These are phyloP conservation scores for Cryptophagus acutangulus DNA, from an alignment of 2,888 invertebrate species.

Conservation along the genomic window DNA sequence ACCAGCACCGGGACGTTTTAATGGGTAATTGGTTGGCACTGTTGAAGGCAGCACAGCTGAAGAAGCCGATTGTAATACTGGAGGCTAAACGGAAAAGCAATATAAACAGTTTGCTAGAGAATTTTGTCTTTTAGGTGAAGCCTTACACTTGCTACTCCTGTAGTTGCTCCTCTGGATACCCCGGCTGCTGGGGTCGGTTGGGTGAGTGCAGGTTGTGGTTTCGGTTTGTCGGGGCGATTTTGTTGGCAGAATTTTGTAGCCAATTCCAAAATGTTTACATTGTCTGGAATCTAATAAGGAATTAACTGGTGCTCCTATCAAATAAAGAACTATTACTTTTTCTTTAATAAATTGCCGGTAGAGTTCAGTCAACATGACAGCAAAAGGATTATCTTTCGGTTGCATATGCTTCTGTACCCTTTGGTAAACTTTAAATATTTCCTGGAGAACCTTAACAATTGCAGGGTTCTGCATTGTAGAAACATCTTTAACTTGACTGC, in stretches of 20 bases:
- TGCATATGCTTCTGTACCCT: conserved; percentile 61
- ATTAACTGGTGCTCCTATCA: no score
- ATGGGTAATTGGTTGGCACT: conserved; percentile 20
- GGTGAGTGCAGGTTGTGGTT: conserved; percentile 32
- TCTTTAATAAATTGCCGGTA: conserved; percentile 62
- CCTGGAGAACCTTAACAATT: conserved; percentile 50
- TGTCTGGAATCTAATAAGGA: conserved; percentile 54
- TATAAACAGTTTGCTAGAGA: background rate
- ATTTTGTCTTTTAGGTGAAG: background rate
- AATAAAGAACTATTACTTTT: conserved; percentile 44
- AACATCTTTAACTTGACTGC: conserved; percentile 55
- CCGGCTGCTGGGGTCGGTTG: conserved; percentile 19
- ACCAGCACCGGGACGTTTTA: conserved; percentile 41
- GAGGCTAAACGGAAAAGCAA: conserved; percentile 24
- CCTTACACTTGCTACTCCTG: conserved; percentile 29
- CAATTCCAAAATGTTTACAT: conserved; percentile 59
- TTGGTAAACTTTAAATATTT: conserved; percentile 64
- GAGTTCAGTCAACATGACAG: conserved; percentile 62
- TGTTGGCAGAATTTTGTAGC: conserved; percentile 69
- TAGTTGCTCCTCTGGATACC: conserved; percentile 26
- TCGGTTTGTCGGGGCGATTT: conserved; percentile 57
- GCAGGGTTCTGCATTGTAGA: conserved; percentile 40
- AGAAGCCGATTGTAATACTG: conserved; percentile 26
- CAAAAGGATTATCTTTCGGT: conserved; percentile 57
- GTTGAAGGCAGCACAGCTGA: conserved; percentile 19